Conservation (phyloP, 2,888 invertebrate species). For the Sisyra terminalis region DNA sequence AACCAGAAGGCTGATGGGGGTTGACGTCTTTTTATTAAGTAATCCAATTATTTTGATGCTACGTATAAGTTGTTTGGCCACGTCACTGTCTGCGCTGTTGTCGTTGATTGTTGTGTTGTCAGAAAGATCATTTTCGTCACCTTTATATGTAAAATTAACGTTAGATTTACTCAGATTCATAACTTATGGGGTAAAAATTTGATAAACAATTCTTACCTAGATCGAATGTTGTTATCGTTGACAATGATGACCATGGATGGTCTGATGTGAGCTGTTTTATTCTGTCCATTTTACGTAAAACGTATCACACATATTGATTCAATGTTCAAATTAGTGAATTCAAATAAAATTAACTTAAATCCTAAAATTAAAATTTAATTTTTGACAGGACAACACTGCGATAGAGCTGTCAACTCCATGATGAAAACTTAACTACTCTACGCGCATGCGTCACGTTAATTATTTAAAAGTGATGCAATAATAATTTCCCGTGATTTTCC, state of each 20-base stretch:
- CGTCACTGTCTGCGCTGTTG: neutral
- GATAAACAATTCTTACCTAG: constrained; percentile 16
- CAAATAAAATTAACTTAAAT: constrained; percentile 1
- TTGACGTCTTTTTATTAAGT: constrained; percentile 25
- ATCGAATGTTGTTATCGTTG: constrained; percentile 24
- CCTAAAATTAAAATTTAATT: neutral
- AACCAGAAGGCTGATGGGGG: constrained; percentile 49
- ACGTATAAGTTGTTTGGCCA: constrained; percentile 1
- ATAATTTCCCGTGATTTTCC: too few relatives aligned
- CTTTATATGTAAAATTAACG: neutral
- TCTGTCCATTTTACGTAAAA: constrained; percentile 7
- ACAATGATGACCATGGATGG: constrained; percentile 13
- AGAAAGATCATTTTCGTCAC: constrained; percentile 4
- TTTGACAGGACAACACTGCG: neutral
- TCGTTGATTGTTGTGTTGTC: neutral
- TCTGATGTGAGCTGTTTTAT: constrained; percentile 5
- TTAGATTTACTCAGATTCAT: neutral
- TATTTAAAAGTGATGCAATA: too few relatives aligned
- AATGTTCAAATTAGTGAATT: too few relatives aligned
- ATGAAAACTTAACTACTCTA: too few relatives aligned
- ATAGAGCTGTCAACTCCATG: too few relatives aligned
- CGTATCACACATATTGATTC: too few relatives aligned
- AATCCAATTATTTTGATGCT: constrained; percentile 9
- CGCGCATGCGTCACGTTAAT: too few relatives aligned
- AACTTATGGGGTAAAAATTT: neutral